A percentile compares a stretch with the other conserved stretches of the same genome.
Conservation (phyloP, 2,888 invertebrate genomes). For the Caenorhabditis becei region DNA sequence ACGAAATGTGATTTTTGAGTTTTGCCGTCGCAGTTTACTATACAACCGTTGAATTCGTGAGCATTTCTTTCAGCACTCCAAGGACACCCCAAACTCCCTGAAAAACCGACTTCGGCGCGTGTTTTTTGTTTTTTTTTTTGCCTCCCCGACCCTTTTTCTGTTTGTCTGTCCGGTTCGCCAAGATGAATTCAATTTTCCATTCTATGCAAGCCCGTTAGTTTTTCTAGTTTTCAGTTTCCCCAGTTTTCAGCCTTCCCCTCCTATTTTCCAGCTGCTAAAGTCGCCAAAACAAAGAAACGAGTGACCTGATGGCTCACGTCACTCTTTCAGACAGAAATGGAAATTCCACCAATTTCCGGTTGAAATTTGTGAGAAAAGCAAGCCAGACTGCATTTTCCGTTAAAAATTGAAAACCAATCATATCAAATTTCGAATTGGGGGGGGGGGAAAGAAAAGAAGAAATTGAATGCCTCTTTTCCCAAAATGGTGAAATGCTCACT, state of each 20-base stretch:
- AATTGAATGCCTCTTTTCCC: constrained; percentile 36
- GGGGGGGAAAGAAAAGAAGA: neutral
- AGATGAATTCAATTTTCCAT: constrained; percentile 41
- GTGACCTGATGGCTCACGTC: constrained; percentile 7
- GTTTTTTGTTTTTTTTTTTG: constrained; percentile 5
- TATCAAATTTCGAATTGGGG: constrained; percentile 49
- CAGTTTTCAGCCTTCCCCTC: constrained; percentile 15
- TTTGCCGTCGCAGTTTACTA: constrained; percentile 55
- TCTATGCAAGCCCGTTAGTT: constrained; percentile 2
- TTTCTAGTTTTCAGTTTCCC: constrained; percentile 1
- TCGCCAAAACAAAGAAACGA: neutral
- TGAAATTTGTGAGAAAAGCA: constrained; percentile 42
- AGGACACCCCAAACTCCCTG: constrained; percentile 21
- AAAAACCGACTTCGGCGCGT: neutral
- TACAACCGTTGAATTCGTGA: constrained; percentile 49
- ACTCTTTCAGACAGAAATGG: neutral
- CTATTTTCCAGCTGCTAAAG: constrained; percentile 9
- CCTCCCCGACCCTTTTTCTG: constrained; percentile 1
- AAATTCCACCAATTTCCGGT: constrained; percentile 35
- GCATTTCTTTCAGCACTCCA: constrained; percentile 16
- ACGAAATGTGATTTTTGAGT: constrained; percentile 65
- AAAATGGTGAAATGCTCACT: constrained; percentile 42
- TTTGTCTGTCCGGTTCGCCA: constrained; percentile 19
- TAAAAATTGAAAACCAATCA: constrained; percentile 45
- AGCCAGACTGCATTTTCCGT: constrained; percentile 4